Evolutionary conservation across 2,888 invertebrate genomes (phyloP), one percentile per base, ranked within the genome.

Genomic region (Mimumesa dahlbomi): DNA sequence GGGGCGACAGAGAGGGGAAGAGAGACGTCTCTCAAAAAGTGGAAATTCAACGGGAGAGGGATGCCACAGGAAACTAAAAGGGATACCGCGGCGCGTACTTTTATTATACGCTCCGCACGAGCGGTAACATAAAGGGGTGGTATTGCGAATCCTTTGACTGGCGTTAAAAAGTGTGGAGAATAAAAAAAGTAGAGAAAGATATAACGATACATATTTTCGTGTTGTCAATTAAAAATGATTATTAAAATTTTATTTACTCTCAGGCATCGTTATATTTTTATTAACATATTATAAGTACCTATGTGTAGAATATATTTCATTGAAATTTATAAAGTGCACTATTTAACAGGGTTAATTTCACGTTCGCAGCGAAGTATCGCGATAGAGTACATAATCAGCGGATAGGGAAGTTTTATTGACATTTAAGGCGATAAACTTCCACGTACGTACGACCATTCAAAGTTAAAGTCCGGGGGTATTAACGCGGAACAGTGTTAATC

Each of bases 151-250:
- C 79, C 77, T 82, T 82, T 80, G 69, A 79, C 62, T 73, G 13
- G 16, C 16, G 42, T n/a, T 25, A 1, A 38, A 57, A 64, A 40
- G 40, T 38, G n/a, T n/a, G n/a, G n/a, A n/a, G n/a, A n/a, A n/a
- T n/a, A n/a, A n/a, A n/a, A n/a, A n/a, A n/a, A n/a, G n/a, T n/a
- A n/a, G n/a, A n/a, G n/a, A n/a, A n/a, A n/a, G n/a, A n/a, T n/a
- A n/a, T n/a, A 5, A 53, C 79, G 82, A 84, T 84, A 79, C 81
- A 82, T 77, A 63, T 73, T 73, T 78, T 80, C 81, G 82, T 79
- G 84, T 57, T 75, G 53, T 49, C 36, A 42, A 66, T 66, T 71
- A 9, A 45, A 49, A n/a, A n/a, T n/a, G n/a, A n/a, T n/a, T n/a
- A n/a, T 9, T 2, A 29, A 1, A 9, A 2, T 29, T 29, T 29